A percentile compares a stretch with the other conserved stretches of the same genome.
Conservation (phyloP, 1,140 invertebrate species). For the Sycophila sp. region DNA sequence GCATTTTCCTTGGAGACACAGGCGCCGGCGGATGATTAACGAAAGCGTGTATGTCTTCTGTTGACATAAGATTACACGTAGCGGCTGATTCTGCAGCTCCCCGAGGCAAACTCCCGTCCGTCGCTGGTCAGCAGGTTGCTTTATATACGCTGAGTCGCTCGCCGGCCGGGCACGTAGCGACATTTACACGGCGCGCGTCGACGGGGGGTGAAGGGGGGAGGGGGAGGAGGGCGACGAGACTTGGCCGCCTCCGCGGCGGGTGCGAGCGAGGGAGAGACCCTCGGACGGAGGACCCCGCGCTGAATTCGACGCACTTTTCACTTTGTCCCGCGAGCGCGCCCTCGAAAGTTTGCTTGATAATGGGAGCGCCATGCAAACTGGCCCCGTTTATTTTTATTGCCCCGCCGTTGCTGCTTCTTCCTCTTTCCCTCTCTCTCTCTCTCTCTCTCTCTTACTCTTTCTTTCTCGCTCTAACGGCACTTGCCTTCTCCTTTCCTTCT, state of each 20-base stretch:
- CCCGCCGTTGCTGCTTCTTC: no score
- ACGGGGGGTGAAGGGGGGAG: conserved; percentile 52
- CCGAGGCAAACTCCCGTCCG: conserved; percentile 39
- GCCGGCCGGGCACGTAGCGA: conserved; percentile 57
- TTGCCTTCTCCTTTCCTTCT: no score
- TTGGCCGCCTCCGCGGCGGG: no score
- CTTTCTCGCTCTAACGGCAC: no score
- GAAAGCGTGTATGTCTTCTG: conserved; percentile 48
- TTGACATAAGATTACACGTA: conserved; percentile 57
- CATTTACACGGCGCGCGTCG: conserved; percentile 56
- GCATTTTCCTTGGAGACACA: conserved; percentile 17
- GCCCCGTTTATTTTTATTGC: not conserved
- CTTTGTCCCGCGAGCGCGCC: not conserved
- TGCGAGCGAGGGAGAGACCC: no score
- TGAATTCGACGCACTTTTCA: conserved; percentile 13
- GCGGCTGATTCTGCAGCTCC: conserved; percentile 57
- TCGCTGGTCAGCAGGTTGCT: conserved; percentile 54
- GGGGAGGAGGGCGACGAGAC: no score
- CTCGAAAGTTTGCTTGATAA: conserved; percentile 27
- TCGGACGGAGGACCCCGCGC: no score
- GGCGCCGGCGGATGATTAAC: conserved; percentile 28
- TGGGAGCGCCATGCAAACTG: not conserved
- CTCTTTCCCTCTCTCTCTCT: no score
- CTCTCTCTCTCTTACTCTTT: no score
- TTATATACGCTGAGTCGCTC: conserved; percentile 66